phyloP scores from a whole-genome alignment of 2,113 vertebrate genomes.

The Emydura subglobosa region DNA sequence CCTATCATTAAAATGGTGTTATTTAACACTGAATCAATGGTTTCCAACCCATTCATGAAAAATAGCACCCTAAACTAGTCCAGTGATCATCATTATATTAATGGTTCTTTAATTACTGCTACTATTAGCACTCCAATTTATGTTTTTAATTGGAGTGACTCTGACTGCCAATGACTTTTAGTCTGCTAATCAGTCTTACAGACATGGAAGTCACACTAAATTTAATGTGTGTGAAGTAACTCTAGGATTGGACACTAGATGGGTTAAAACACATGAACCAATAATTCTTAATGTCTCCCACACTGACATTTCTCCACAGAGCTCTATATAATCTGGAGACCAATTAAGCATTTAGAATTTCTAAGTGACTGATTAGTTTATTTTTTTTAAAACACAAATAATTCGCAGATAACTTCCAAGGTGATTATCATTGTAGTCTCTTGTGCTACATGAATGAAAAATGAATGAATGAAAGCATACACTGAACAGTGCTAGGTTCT shows the following conservation, averaged over 20 bases:
- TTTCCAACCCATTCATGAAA: conserved; percentile 1
- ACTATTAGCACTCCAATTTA: background rate
- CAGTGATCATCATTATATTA: background rate
- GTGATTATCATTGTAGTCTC: conserved; percentile 7
- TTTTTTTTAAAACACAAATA: background rate
- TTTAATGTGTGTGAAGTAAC: background rate
- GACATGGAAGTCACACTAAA: conserved; percentile 1
- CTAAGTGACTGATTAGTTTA: background rate
- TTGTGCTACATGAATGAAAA: conserved; percentile 30
- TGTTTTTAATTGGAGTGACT: background rate
- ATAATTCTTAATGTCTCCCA: background rate
- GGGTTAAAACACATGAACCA: background rate
- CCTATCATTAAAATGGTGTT: rapidly evolving
- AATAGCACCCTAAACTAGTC: background rate
- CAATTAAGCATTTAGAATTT: conserved; percentile 20
- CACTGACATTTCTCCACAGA: background rate
- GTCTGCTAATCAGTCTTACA: background rate
- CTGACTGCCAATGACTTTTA: conserved; percentile 6
- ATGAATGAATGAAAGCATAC: background rate
- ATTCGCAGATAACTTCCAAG: background rate
- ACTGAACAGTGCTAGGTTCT: conserved; percentile 9
- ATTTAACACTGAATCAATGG: background rate
- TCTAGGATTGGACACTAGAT: background rate
- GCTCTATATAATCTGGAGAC: background rate
- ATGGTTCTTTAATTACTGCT: background rate